Base-by-base conservation (phyloP, 2,797 vertebrate species). In the Choloepus didactylus region DNA sequence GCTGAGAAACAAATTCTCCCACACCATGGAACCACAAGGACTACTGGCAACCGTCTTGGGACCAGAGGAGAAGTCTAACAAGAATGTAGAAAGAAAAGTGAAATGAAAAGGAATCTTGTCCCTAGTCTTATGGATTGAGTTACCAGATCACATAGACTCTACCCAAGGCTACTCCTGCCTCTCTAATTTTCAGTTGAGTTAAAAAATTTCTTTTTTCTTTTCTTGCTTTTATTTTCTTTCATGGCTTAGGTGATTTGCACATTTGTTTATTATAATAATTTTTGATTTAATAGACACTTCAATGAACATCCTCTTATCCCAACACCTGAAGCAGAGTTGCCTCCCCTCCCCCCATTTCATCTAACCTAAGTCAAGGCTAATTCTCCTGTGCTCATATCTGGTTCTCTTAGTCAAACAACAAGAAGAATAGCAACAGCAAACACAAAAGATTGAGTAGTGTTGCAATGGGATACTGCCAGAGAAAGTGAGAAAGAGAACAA, bases 401-500 rank as follows among this genome's bases (percentile, higher is more conserved):
- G 29, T 6, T 60, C 91, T 64, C 29, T 69, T 67, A 56, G 56
- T 21, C 56, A 56, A 21, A 56, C 54, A 25, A 64, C 35, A 84
- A 83, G 8, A 12, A 46, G 8, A 31, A 49, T 0, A 49, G 46
- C 10, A 73, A 31, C 4, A 35, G 35, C 35, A 80, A 46, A 19
- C 27, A 69, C 44, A 6, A 77, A 35, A 77, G 11, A 46, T 31
- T 77, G 6, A 31, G 11, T 77, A 16, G 21, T 76, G 16, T 66
- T 66, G 70, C 3, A 9, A 35, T 56, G 2, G 38, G 44, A 41
- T 51, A 87, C 12, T 87, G 66, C 27, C 27, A 31, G 46, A 64
- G 54, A 72, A 87, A 87, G 44, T 51, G n/a, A 87, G n/a, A 51
- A 70, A 80, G 84, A 62, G 56, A 81, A 19, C 54, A 93, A 23